Conservation (phyloP, 2,888 invertebrate genomes). For the Drosophila hamatofila region DNA sequence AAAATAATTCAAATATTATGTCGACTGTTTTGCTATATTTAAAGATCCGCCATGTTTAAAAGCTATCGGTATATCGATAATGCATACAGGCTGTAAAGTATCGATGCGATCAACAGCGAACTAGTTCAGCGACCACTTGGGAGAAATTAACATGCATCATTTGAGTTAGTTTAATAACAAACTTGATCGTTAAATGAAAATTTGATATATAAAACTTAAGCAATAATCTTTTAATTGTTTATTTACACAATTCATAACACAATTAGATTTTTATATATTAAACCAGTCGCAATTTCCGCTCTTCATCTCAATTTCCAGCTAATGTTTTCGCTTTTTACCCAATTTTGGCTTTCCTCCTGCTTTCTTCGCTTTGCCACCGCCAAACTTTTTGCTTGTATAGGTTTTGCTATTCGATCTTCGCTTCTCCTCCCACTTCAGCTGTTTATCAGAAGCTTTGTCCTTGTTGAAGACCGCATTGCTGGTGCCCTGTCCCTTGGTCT, state of each 20-base stretch:
- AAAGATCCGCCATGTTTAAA: background rate
- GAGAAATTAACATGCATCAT: background rate
- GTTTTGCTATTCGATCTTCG: slow-evolving; percentile 85
- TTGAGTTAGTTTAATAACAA: too few species aligned
- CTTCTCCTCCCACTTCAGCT: slow-evolving; percentile 93
- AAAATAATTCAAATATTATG: slow-evolving; percentile 44
- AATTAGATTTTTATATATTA: slow-evolving; percentile 24
- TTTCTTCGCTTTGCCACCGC: slow-evolving; percentile 30
- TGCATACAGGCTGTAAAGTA: background rate
- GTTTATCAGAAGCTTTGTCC: slow-evolving; percentile 92
- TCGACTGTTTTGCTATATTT: background rate
- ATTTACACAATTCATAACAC: slow-evolving; percentile 35
- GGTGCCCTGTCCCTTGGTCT: slow-evolving; percentile 88
- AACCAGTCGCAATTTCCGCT: background rate
- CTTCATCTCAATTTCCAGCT: background rate
- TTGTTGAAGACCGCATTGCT: slow-evolving; percentile 90
- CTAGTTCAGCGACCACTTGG: background rate
- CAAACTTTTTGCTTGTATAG: slow-evolving; percentile 72
- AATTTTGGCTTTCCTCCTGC: slow-evolving; percentile 32
- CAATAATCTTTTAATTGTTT: slow-evolving; percentile 8
- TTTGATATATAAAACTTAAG: background rate
- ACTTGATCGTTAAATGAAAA: background rate
- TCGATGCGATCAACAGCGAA: background rate
- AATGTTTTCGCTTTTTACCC: slow-evolving; percentile 71
- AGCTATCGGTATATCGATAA: slow-evolving; percentile 1